Conservation (phyloP, 2,888 invertebrate genomes). For the Zelleria hepariella region DNA sequence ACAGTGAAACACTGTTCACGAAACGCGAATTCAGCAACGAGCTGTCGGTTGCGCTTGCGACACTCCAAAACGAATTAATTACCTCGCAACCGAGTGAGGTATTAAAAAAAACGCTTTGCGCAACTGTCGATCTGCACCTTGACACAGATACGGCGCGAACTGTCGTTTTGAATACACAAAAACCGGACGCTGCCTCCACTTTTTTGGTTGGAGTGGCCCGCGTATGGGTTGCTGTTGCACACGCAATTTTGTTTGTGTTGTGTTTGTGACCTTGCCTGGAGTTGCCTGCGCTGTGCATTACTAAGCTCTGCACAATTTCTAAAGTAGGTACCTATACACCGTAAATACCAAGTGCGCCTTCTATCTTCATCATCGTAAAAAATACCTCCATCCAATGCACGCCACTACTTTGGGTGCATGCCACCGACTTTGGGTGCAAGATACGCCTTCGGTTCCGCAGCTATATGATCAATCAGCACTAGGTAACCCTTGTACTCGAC, state of each 20-base stretch:
- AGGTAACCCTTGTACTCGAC: no score
- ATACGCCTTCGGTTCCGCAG: no score
- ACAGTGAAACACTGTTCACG: conserved; percentile 10
- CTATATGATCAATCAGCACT: no score
- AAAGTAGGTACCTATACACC: background rate
- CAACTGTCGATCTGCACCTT: conserved; percentile 69
- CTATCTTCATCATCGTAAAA: no score
- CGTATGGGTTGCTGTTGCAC: conserved; percentile 9
- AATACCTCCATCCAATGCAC: no score
- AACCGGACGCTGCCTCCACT: conserved; percentile 63
- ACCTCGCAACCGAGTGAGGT: conserved; percentile 67
- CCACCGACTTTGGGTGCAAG: no score
- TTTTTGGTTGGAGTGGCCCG: conserved; percentile 29
- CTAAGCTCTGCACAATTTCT: background rate
- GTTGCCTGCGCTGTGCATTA: no score
- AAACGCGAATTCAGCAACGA: conserved; percentile 49
- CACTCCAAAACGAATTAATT: conserved; percentile 69
- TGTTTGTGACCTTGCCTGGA: background rate
- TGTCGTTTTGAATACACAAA: conserved; percentile 72
- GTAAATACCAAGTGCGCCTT: background rate
- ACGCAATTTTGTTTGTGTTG: background rate
- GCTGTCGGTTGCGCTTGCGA: conserved; percentile 53
- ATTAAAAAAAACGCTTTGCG: conserved; percentile 67
- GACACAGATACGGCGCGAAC: conserved; percentile 65
- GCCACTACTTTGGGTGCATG: no score